These are phyloP conservation scores for Mandrillus leucophaeus DNA, from an alignment of 2,113 vertebrate genomes.

Conservation along the genomic window DNA sequence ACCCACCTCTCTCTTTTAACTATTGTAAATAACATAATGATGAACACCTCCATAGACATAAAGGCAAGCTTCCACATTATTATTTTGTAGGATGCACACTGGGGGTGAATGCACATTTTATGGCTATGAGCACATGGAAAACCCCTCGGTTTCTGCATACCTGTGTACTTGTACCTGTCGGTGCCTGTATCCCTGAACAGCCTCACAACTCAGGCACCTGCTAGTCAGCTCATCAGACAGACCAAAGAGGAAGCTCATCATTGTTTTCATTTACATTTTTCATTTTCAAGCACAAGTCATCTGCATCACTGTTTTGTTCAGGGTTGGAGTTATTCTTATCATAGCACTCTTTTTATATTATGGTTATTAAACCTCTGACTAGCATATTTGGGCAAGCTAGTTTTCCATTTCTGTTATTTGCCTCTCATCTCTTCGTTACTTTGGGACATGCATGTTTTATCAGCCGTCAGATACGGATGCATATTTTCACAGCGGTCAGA, in stretches of 20 bases:
- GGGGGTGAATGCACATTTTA: neutral
- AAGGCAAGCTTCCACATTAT: neutral
- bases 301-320: neutral
- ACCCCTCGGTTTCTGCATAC: neutral
- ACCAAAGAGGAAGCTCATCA: neutral
- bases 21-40: neutral
- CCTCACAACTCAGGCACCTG: neutral
- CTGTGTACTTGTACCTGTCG: rapidly evolving
- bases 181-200: too few species aligned
- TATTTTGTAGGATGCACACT: neutral
- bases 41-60: neutral
- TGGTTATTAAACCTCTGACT: neutral
- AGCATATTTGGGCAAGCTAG: neutral
- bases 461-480: neutral
- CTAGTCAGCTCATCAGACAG: neutral
- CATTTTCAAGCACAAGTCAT: neutral
- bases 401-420: neutral
- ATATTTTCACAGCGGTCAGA: neutral
- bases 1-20: neutral
- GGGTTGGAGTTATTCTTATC: neutral
- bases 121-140: rapidly evolving
- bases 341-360: neutral
- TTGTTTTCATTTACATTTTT: neutral
- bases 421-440: neutral
- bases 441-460: neutral